Conservation (phyloP, 2,888 invertebrate species). For the Lasioglossum calceatum region DNA sequence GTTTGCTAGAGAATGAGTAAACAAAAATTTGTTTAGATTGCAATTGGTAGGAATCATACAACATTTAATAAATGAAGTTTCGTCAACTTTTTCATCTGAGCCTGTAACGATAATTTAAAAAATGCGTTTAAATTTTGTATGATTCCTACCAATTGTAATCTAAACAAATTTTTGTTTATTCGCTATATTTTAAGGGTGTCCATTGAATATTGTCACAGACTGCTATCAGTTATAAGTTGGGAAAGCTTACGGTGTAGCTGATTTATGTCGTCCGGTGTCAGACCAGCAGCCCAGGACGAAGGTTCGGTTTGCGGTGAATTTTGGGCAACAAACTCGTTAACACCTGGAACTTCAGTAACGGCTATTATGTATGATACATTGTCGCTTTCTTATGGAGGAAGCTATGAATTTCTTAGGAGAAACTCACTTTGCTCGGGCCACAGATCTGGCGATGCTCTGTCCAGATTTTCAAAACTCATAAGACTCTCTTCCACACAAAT, state of each 20-base stretch:
- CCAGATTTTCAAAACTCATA: conserved; percentile 95
- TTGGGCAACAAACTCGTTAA: conserved; percentile 92
- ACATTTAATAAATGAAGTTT: too few relatives aligned
- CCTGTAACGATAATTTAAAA: too few relatives aligned
- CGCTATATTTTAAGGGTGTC: too few relatives aligned
- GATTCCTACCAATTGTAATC: too few relatives aligned
- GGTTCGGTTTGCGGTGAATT: conserved; percentile 87
- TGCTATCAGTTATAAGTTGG: neutral
- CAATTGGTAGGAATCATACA: too few relatives aligned
- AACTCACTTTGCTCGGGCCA: conserved; percentile 98
- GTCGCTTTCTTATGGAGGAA: conserved; percentile 34
- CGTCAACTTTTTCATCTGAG: too few relatives aligned
- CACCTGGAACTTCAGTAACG: conserved; percentile 91
- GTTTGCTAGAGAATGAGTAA: too few relatives aligned
- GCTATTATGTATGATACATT: conserved; percentile 65
- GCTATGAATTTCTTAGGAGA: conserved; percentile 46
- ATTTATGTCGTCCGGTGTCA: conserved; percentile 90
- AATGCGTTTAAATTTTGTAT: too few relatives aligned
- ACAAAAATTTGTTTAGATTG: too few relatives aligned
- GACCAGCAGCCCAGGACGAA: conserved; percentile 89
- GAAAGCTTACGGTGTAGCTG: conserved; percentile 91
- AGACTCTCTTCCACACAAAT: conserved; percentile 89
- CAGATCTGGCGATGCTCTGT: conserved; percentile 97
- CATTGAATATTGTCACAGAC: too few relatives aligned
- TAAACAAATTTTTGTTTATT: too few relatives aligned